These are phyloP conservation scores for Uria aalge DNA, from an alignment of 2,113 vertebrate genomes.

Conservation along the genomic window DNA sequence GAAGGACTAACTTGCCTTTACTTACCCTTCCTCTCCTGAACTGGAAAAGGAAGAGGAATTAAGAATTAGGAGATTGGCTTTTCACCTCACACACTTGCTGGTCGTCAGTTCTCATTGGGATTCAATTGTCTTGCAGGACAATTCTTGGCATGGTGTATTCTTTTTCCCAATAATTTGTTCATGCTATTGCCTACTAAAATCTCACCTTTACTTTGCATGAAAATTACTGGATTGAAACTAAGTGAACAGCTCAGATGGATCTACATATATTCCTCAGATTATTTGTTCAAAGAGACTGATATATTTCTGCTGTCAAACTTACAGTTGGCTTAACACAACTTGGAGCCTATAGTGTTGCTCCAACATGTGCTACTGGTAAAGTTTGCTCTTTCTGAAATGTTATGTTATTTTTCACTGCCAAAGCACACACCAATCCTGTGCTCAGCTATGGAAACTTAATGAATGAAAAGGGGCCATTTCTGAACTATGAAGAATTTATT, in stretches of 20 bases:
- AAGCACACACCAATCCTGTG: not conserved
- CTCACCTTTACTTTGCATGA: not conserved
- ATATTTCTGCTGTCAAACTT: conserved; percentile 11
- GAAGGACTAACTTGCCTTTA: not conserved
- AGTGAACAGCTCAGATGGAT: not conserved
- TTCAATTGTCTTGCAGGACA: not conserved
- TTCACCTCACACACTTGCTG: not conserved
- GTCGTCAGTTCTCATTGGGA: not conserved
- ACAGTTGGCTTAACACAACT: conserved; percentile 10
- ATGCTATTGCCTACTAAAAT: not conserved
- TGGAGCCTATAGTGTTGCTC: not conserved
- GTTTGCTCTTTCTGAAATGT: not conserved
- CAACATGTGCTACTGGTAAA: not conserved
- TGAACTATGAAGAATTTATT: not conserved
- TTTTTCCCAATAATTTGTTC: not conserved
- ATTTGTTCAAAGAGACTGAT: conserved; percentile 19
- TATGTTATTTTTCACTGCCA: conserved; percentile 28
- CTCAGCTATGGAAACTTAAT: not conserved
- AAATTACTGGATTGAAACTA: not conserved
- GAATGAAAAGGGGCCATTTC: not conserved
- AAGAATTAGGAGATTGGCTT: not conserved
- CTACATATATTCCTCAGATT: conserved; percentile 2
- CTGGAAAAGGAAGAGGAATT: not conserved
- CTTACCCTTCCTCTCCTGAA: not conserved
- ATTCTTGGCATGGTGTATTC: not conserved